Base-by-base conservation (phyloP, 2,797 vertebrate species). In the Gymnocypris eckloni region DNA sequence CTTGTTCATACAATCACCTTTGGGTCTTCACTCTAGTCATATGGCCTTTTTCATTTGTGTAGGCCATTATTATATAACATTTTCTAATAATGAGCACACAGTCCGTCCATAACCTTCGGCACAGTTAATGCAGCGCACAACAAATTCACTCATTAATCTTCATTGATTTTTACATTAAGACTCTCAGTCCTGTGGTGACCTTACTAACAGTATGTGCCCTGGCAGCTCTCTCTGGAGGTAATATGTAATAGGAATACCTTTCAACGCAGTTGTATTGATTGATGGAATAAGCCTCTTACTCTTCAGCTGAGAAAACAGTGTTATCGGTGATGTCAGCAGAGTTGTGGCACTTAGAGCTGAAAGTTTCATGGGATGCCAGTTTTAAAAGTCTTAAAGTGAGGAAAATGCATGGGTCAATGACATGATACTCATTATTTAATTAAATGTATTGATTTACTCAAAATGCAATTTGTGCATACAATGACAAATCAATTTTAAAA, bases 121-220 rank as follows among this genome's bases (percentile, higher is more conserved):
- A 33, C 66, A 52, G 66, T 86, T 86, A 79, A 86, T 82, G 45
- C 48, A 73, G 22, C 43, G 33, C 64, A 64, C 72, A 71, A 71
- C 79, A 70, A 20, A 81, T 82, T 81, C 45, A 37, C 72, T 71
- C 70, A 84, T 77, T 85, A 81, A 88, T 82, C 73, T 73, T 83
- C 45, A 85, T 85, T 82, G 72, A 87, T 87, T 78, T 85, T 77
- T 56, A 78, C 83, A 87, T 77, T 82, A 52, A 71, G 79, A 81
- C 79, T 52, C n/a, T 64, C 37, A 56, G 80, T 64, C 50, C 54
- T 71, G 67, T 64, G 39, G 28, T 73, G 66, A 72, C 87, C 81
- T 82, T 61, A 71, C 64, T 88, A 71, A 82, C 37, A 59, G 54
- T 79, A 45, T 77, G 66, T 59, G 39, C 45, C 45, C 67, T 56